These are phyloP conservation scores for Petrocephalus microphthalmus DNA, from an alignment of 2,113 vertebrate genomes.

Conservation along the genomic window DNA sequence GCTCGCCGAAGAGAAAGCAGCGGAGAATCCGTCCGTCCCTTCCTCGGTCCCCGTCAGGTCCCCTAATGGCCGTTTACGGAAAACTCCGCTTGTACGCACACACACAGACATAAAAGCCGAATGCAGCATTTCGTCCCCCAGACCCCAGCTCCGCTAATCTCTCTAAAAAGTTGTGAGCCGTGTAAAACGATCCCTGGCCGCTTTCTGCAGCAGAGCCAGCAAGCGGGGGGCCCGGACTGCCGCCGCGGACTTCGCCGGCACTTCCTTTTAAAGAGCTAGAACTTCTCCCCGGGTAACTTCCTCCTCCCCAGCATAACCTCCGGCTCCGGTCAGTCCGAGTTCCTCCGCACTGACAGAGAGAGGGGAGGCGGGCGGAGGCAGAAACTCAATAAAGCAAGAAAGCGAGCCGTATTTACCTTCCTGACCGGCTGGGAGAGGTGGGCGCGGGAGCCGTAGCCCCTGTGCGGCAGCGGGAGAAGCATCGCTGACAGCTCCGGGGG, in stretches of 20 bases:
- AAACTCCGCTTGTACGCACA: background rate
- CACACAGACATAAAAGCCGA: background rate
- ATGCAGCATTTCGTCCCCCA: background rate
- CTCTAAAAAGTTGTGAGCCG: conserved; percentile 7
- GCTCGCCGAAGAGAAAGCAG: background rate
- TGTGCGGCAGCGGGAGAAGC: conserved; percentile 37
- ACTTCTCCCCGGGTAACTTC: conserved; percentile 51
- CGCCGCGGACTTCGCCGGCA: conserved; percentile 33
- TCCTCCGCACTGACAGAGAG: background rate
- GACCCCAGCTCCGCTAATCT: background rate
- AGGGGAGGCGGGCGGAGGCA: background rate
- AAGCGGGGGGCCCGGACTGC: background rate
- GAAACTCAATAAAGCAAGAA: too few relatives aligned
- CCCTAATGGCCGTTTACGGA: background rate
- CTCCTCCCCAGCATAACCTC: conserved; percentile 52
- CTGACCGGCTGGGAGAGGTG: conserved; percentile 42
- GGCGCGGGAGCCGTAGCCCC: conserved; percentile 29
- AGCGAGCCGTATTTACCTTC: conserved; percentile 49
- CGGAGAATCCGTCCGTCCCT: background rate
- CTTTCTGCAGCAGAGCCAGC: background rate
- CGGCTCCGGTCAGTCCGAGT: conserved; percentile 27
- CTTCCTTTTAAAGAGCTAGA: conserved; percentile 50
- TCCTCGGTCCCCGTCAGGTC: too few relatives aligned
- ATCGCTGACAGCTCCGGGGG: conserved; percentile 37
- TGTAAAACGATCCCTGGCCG: background rate